Evolutionary conservation across 2,888 invertebrate genomes (phyloP), one percentile per base, ranked within the genome.

Genomic region (Lasioglossum marginatum): DNA sequence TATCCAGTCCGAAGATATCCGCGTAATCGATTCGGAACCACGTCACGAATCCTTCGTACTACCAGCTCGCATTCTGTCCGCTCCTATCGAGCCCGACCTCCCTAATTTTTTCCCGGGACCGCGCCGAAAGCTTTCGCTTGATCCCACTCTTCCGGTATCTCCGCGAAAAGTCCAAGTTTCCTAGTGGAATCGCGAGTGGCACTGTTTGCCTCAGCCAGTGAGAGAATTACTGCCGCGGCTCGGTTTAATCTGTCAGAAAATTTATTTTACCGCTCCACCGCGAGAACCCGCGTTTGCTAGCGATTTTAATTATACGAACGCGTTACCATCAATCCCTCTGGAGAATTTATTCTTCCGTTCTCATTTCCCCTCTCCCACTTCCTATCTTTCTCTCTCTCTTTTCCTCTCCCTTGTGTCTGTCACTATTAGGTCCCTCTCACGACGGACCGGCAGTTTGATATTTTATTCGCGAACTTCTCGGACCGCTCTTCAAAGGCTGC

Each of bases 251-350:
- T 83, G 77, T 83, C 87, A 60, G 88, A 87, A 86, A 91, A 90
- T 86, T 86, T 87, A 90, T 86, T 74, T 84, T 68, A 72, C 71
- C 76, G 70, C 27, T n/a, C 43, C 70, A 31, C 71, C 37, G 45
- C 84, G 74, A 60, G 31, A 66, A 37, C 37, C 16, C 66, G 48
- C 52, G 71, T 75, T 57, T 27, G 57, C 74, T 60, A 85, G 76
- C 82, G 82, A 77, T 88, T 90, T 88, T 81, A 86, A 89, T 90
- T 88, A 79, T 74, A 88, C 75, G 82, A 37, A 83, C 83, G 79
- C 87, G 85, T 84, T 70, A 71, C 77, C 80, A 48, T 79, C 82
- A 57, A 74, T 86, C 77, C 79, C 81, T 79, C 72, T 70, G 40
- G 84, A 48, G 70, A 79, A 66, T 86, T 68, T 76, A 77, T 79